These are phyloP conservation scores for Ammospiza nelsoni DNA, from an alignment of 2,113 vertebrate species.

Conservation along the genomic window DNA sequence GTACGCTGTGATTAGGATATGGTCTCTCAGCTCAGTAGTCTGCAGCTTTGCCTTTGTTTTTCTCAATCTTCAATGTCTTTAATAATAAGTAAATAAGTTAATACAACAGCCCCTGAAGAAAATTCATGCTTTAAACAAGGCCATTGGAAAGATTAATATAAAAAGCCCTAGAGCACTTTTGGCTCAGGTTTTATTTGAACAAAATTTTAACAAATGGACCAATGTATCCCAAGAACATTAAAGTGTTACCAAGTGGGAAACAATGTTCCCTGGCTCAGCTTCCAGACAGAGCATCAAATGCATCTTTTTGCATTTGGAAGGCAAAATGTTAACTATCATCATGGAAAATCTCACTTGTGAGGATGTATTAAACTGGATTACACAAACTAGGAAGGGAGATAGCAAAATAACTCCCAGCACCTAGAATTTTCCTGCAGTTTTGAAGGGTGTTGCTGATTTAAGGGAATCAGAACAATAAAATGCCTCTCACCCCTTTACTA, in stretches of 20 bases:
- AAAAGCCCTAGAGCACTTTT: background rate
- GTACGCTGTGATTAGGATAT: background rate
- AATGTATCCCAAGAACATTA: background rate
- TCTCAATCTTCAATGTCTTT: background rate
- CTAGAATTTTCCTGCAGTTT: background rate
- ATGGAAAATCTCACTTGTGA: background rate
- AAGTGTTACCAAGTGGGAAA: background rate
- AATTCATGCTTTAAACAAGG: background rate
- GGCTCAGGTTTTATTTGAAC: background rate
- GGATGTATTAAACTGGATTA: background rate
- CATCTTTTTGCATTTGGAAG: background rate
- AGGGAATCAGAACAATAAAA: background rate
- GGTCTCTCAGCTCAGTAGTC: background rate
- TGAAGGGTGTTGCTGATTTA: background rate
- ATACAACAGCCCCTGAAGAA: background rate
- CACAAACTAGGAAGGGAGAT: background rate
- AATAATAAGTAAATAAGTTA: background rate
- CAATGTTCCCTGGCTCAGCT: background rate
- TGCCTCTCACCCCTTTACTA: background rate
- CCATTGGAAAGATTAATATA: background rate
- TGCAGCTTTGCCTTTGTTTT: slow-evolving; percentile 9
- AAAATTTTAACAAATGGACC: background rate
- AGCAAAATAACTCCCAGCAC: background rate
- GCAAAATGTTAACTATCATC: background rate
- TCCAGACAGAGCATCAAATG: background rate